phyloP scores from a whole-genome alignment of 2,113 vertebrate genomes.

The Silurus asotus region DNA sequence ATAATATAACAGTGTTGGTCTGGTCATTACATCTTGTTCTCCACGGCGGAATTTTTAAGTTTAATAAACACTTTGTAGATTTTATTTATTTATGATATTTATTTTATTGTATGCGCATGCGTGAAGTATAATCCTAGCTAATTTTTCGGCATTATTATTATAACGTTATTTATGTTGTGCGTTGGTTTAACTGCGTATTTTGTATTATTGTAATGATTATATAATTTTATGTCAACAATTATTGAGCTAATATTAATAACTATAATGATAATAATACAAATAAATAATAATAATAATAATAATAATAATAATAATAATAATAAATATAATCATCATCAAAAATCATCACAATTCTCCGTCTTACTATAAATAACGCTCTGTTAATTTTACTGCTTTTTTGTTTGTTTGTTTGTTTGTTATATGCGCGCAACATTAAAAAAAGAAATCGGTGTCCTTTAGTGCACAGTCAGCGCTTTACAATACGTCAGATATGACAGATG shows the following conservation, averaged over 20 bases:
- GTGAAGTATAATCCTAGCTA: too few species aligned
- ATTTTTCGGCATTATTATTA: too few species aligned
- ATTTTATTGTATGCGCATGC: neutral
- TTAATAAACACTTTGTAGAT: neutral
- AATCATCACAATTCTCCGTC: neutral
- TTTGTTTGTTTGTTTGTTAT: neutral
- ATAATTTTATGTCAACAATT: neutral
- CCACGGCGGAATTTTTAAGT: neutral
- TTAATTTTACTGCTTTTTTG: neutral
- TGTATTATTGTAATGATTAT: neutral
- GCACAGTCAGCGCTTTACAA: neutral
- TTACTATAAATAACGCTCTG: neutral
- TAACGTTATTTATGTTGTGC: too few species aligned
- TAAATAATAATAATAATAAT: neutral
- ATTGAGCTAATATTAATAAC: too few species aligned
- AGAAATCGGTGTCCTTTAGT: neutral
- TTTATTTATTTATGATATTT: too few species aligned
- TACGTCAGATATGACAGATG: neutral
- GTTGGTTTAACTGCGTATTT: neutral
- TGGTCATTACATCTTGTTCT: neutral
- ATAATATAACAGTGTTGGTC: neutral
- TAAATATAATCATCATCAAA: neutral
- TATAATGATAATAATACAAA: too few species aligned
- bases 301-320: conserved; percentile 2
- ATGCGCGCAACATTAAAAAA: neutral